Conservation (phyloP, 2,113 vertebrate genomes). For the Sarotherodon lohbergeri region DNA sequence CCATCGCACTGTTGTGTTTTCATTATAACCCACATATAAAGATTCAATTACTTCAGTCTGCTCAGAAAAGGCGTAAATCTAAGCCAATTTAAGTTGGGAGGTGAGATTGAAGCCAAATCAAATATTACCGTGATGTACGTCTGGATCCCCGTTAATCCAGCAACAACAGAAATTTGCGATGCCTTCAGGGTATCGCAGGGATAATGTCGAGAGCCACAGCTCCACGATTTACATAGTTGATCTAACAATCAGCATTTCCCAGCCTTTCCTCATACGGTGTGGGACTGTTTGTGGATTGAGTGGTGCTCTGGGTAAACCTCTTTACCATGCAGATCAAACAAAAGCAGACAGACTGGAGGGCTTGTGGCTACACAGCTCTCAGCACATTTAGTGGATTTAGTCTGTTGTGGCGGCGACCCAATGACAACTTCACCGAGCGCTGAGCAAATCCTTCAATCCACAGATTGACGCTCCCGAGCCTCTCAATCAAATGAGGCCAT, state of each 20-base stretch:
- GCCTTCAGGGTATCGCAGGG: conserved; percentile 17
- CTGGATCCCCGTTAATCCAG: conserved; percentile 26
- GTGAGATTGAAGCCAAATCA: neutral
- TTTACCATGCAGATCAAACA: conserved; percentile 53
- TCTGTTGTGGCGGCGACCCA: conserved; percentile 28
- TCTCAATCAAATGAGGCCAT: conserved; percentile 59
- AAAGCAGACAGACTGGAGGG: conserved; percentile 2
- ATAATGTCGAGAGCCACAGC: neutral
- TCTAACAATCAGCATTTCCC: conserved; percentile 34
- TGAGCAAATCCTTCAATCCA: conserved; percentile 56
- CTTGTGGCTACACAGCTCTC: neutral
- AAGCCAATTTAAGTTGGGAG: neutral
- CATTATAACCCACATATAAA: neutral
- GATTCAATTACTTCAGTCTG: neutral
- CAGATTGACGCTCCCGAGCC: conserved; percentile 10
- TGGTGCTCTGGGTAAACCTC: conserved; percentile 48
- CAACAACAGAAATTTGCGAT: conserved; percentile 27
- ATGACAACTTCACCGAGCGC: conserved; percentile 44
- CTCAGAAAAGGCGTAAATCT: neutral
- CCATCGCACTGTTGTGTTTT: neutral
- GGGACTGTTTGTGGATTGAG: conserved; percentile 22
- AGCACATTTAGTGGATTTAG: conserved; percentile 6
- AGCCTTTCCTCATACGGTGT: neutral
- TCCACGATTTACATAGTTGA: conserved; percentile 17
- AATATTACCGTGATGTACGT: neutral